Percentiles rank a stretch among this genome's conserved stretches.
phyloP scores from a whole-genome alignment of 2,113 vertebrate genomes.

The Tragelaphus buxtoni region DNA sequence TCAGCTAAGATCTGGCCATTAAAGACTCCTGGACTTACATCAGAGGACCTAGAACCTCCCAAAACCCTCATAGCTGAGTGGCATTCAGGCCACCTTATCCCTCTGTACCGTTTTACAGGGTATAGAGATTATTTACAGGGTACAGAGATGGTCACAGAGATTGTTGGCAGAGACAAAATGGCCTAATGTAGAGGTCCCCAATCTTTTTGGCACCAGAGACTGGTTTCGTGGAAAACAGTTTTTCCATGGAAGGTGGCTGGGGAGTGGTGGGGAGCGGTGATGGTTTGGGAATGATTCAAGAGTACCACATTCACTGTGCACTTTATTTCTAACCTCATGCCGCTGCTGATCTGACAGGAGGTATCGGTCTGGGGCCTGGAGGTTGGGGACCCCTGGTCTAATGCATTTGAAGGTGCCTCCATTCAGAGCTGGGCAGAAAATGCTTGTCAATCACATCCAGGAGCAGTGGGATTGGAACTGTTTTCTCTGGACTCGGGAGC shows the following conservation, averaged over 20 bases:
- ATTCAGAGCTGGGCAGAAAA: background rate
- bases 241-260: background rate
- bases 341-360: background rate
- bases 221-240: background rate
- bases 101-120: background rate
- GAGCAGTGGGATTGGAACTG: fast-evolving
- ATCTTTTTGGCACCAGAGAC: background rate
- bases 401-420: background rate
- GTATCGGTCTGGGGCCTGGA: background rate
- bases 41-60: background rate
- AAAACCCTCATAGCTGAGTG: fast-evolving
- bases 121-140: background rate
- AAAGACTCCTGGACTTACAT: background rate
- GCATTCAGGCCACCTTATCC: background rate
- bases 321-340: background rate
- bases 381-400: background rate
- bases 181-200: background rate
- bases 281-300: background rate
- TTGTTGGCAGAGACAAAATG: background rate
- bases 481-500: background rate
- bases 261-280: background rate
- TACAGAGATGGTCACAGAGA: background rate
- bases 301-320: background rate
- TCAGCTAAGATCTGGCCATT: background rate
- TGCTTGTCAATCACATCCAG: background rate